Conservation (phyloP, 2,113 vertebrate genomes). For the Tachycineta bicolor region DNA sequence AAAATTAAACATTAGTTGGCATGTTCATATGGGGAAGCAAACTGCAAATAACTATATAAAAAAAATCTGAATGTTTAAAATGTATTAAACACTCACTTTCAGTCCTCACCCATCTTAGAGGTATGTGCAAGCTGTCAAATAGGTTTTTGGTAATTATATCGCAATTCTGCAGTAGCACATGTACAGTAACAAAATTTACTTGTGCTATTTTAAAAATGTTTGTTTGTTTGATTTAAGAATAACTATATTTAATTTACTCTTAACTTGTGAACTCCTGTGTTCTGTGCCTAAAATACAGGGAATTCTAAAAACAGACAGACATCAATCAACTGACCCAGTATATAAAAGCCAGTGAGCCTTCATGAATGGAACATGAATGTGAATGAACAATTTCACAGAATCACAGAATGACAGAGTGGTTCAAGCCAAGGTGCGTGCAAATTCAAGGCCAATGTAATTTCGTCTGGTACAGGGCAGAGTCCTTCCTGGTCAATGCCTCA, state of each 20-base stretch:
- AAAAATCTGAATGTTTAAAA: background rate
- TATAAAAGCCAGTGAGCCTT: background rate
- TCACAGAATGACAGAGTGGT: background rate
- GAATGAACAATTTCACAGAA: background rate
- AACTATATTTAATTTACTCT: background rate
- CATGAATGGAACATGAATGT: too few relatives aligned
- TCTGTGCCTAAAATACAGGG: background rate
- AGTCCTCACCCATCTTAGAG: background rate
- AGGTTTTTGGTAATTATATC: background rate
- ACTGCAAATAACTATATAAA: background rate
- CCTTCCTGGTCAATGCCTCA: background rate
- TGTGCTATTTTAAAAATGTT: background rate
- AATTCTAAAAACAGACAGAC: background rate
- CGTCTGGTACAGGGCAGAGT: background rate
- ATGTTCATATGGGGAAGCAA: background rate
- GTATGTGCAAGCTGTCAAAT: background rate
- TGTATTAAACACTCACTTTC: fast-evolving
- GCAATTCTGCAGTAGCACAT: background rate
- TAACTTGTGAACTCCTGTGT: background rate
- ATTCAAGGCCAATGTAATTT: background rate
- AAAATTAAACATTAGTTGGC: background rate
- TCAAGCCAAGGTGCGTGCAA: background rate
- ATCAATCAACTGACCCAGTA: background rate
- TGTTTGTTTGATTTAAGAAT: background rate
- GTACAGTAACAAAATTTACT: background rate